These are phyloP conservation scores for Lasiurus cinereus DNA, from an alignment of 2,113 vertebrate species.

Conservation along the genomic window DNA sequence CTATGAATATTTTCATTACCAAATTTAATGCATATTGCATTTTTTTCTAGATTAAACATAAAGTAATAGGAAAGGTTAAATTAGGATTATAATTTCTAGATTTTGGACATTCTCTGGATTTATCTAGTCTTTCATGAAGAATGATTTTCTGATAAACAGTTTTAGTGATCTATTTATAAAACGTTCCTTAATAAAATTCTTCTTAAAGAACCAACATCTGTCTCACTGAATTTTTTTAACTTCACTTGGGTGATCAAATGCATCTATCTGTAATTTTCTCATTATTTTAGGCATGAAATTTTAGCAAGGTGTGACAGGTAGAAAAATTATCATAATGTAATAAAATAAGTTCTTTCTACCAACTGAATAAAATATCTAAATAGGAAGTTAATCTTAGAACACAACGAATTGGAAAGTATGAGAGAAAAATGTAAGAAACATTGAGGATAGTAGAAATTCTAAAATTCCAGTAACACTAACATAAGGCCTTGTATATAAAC, in stretches of 20 bases:
- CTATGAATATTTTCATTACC: constrained; percentile 12
- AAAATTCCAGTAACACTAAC: background rate
- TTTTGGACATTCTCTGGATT: background rate
- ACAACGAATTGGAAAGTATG: background rate
- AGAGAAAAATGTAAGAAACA: constrained; percentile 5
- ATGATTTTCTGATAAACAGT: background rate
- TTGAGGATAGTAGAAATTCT: background rate
- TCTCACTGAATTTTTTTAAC: background rate
- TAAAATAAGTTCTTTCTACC: background rate
- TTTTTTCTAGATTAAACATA: constrained; percentile 30
- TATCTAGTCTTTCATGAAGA: background rate
- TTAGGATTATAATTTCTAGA: background rate
- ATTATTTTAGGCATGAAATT: constrained; percentile 42
- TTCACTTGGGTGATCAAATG: background rate
- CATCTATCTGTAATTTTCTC: background rate
- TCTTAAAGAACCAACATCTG: background rate
- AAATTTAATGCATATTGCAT: constrained; percentile 13
- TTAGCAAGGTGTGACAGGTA: background rate
- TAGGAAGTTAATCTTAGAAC: background rate
- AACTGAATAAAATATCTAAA: background rate
- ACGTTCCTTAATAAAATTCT: background rate
- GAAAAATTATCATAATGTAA: background rate
- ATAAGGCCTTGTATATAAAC: background rate
- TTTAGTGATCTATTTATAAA: constrained; percentile 30
- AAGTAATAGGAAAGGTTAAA: constrained; percentile 38